These are phyloP conservation scores for Thrips palmi DNA, from an alignment of 1,140 invertebrate species.

Conservation along the genomic window DNA sequence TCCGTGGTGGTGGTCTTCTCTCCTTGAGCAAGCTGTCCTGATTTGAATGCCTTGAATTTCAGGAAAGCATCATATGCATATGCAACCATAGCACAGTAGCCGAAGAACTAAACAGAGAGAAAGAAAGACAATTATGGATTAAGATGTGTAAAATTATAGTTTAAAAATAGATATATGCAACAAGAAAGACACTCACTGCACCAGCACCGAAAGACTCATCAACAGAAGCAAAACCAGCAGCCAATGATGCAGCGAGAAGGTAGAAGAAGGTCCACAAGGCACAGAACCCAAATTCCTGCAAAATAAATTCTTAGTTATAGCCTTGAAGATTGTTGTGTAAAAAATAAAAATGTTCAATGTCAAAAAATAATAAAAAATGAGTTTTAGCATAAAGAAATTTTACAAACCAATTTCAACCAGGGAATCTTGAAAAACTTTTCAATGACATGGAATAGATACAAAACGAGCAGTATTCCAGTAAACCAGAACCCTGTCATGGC, in stretches of 20 bases:
- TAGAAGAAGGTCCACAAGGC: slow-evolving; percentile 49
- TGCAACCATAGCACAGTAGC: slow-evolving; percentile 51
- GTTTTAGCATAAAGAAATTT: background rate
- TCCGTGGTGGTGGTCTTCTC: slow-evolving; percentile 15
- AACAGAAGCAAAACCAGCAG: slow-evolving; percentile 25
- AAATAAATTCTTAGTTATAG: slow-evolving; percentile 9
- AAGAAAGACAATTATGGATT: slow-evolving; percentile 6
- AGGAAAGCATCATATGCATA: slow-evolving; percentile 60
- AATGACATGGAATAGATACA: slow-evolving; percentile 72
- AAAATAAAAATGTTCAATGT: slow-evolving; percentile 5
- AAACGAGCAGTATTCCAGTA: slow-evolving; percentile 54
- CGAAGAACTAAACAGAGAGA: slow-evolving; percentile 50
- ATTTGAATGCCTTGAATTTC: slow-evolving; percentile 36
- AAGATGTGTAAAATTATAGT: slow-evolving; percentile 1
- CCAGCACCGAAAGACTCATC: slow-evolving; percentile 37
- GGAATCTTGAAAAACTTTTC: slow-evolving; percentile 71
- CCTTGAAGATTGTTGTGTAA: slow-evolving; percentile 7
- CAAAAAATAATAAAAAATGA: slow-evolving; percentile 1
- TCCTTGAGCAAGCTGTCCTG: slow-evolving; percentile 18
- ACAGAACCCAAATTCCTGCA: slow-evolving; percentile 54
- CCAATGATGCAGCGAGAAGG: slow-evolving; percentile 43
- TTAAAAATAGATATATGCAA: background rate
- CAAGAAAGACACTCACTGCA: slow-evolving; percentile 34
- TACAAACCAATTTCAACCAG: slow-evolving; percentile 66
- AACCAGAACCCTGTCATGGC: slow-evolving; percentile 73